Conservation (phyloP, 2,888 invertebrate genomes). For the Ametastegia equiseti region DNA sequence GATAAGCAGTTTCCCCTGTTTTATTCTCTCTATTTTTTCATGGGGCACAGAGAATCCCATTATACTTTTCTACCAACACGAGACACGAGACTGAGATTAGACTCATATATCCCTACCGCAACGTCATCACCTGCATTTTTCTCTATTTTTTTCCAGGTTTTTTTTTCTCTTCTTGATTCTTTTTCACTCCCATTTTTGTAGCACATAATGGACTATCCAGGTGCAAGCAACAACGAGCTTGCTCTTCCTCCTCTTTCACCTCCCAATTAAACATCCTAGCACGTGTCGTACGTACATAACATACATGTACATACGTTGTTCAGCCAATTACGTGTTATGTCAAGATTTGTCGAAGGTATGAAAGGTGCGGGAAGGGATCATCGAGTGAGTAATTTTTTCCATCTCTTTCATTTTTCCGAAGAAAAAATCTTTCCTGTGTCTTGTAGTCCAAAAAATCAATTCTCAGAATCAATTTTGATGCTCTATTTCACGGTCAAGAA, state of each 20-base stretch:
- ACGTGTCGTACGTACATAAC: not conserved
- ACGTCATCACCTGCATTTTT: conserved; percentile 8
- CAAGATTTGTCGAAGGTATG: no score
- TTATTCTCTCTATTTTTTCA: not conserved
- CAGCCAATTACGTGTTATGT: no score
- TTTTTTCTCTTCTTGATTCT: not conserved
- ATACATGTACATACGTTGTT: no score
- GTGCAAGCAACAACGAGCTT: not conserved
- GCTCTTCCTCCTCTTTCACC: not conserved
- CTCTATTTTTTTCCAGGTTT: not conserved
- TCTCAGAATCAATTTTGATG: no score
- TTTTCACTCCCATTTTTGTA: not conserved
- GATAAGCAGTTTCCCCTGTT: not conserved
- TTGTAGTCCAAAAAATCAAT: no score
- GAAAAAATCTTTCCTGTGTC: no score
- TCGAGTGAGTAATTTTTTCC: not conserved
- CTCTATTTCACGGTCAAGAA: no score
- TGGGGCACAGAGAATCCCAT: not conserved
- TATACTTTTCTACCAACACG: not conserved
- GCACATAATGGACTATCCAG: not conserved
- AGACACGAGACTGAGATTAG: not conserved
- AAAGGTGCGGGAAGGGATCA: no score
- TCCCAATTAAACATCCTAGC: not conserved
- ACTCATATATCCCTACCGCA: not conserved
- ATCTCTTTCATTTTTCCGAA: not conserved